A percentile compares a stretch with the other conserved stretches of the same genome.
Conservation (phyloP, 1,140 invertebrate species). For the Bombyx mori region ASM3026992v2 NC_085129.1:4148501-4149000, state of each 20-base stretch:
- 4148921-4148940: too few species aligned
- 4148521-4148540: too few species aligned
- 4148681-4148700: slow-evolving; percentile 50
- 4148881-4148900: too few species aligned
- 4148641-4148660: slow-evolving; percentile 43
- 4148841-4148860: slow-evolving; percentile 26
- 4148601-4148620: slow-evolving; percentile 1
- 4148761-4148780: slow-evolving; percentile 57
- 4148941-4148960: too few species aligned
- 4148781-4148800: slow-evolving; percentile 55
- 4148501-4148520: too few species aligned
- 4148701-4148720: slow-evolving; percentile 51
- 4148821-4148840: slow-evolving; percentile 26
- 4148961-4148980: too few species aligned
- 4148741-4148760: slow-evolving; percentile 68
- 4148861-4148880: neutral
- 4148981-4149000: too few species aligned
- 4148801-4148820: slow-evolving; percentile 27
- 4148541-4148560: too few species aligned
- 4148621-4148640: slow-evolving; percentile 34
- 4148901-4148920: too few species aligned
- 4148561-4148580: too few species aligned
- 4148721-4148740: slow-evolving; percentile 59
- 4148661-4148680: slow-evolving; percentile 21
- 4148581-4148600: too few species aligned